Conservation (phyloP, 1,140 invertebrate species). For the Oryzaephilus surinamensis region DNA sequence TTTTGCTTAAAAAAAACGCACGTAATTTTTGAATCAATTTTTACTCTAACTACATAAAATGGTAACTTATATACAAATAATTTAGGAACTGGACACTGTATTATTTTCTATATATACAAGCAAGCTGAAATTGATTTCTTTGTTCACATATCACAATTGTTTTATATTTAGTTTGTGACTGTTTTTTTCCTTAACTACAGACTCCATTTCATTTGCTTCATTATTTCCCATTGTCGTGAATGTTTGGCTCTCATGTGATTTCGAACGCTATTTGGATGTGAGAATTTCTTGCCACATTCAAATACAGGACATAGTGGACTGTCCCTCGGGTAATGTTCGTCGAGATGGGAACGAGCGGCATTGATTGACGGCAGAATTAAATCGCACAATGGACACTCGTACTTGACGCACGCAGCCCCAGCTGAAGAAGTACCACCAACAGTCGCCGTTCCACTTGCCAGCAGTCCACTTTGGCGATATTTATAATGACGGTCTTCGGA, state of each 20-base stretch:
- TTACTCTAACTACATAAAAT: too few species aligned
- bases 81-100: too few species aligned
- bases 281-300: conserved; percentile 59
- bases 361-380: conserved; percentile 50
- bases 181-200: conserved; percentile 14
- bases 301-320: conserved; percentile 66
- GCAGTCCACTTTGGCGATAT: not conserved
- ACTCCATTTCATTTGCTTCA: conserved; percentile 70
- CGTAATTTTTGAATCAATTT: too few species aligned
- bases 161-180: too few species aligned
- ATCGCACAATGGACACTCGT: conserved; percentile 61
- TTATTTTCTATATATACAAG: too few species aligned
- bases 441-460: conserved; percentile 3
- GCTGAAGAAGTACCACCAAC: conserved; percentile 9
- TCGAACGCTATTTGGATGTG: conserved; percentile 70
- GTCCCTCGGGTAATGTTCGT: conserved; percentile 70
- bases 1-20: too few species aligned
- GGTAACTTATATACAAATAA: too few species aligned
- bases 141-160: too few species aligned
- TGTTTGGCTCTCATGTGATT: conserved; percentile 78
- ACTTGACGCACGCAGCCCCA: conserved; percentile 28
- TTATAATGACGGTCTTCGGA: conserved; percentile 9
- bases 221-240: conserved; percentile 63
- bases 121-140: too few species aligned
- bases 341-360: conserved; percentile 59